Percentiles rank a stretch among this genome's conserved stretches.
Evolutionary conservation across 23 tunicate species (phyloP).

Genomic region (Trididemnum miniatum): DNA sequence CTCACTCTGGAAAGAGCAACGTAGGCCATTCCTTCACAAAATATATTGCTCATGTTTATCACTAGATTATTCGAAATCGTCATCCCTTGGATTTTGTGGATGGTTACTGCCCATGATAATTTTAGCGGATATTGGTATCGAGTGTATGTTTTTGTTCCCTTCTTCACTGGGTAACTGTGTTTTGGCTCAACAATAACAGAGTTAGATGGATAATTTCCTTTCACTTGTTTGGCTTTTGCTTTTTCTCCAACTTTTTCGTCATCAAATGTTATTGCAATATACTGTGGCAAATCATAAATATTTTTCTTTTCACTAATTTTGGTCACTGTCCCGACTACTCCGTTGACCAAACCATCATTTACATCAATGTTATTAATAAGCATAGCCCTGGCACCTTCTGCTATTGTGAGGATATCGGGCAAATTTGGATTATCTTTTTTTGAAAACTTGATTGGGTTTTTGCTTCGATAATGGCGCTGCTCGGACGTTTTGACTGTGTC

Average conservation of each 20-base stretch:
- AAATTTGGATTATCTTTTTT: background rate
- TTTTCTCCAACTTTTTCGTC: background rate
- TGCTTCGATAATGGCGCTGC: slow-evolving; percentile 5
- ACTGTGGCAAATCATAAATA: background rate
- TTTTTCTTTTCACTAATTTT: background rate
- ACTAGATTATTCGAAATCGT: background rate
- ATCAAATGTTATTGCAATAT: background rate
- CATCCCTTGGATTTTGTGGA: slow-evolving; percentile 11
- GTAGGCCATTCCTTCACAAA: slow-evolving; percentile 8
- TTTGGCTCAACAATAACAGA: background rate
- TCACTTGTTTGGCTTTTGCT: background rate
- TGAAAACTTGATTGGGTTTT: background rate
- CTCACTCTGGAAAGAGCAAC: background rate
- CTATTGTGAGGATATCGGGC: background rate
- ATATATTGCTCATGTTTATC: slow-evolving; percentile 8
- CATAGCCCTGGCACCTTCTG: slow-evolving; percentile 11
- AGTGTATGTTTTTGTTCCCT: background rate
- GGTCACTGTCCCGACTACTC: slow-evolving; percentile 1
- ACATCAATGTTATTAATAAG: slow-evolving; percentile 1
- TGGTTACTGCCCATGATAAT: background rate
- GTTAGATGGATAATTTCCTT: background rate
- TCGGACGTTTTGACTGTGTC: slow-evolving; percentile 11
- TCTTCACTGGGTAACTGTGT: background rate
- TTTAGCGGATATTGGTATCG: slow-evolving; percentile 1
- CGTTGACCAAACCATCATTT: slow-evolving; percentile 1